Percentiles rank a stretch among this genome's conserved stretches.
Evolutionary conservation across 2,797 vertebrate species (phyloP).

Genomic region (Gadopsis bispinosus): DNA sequence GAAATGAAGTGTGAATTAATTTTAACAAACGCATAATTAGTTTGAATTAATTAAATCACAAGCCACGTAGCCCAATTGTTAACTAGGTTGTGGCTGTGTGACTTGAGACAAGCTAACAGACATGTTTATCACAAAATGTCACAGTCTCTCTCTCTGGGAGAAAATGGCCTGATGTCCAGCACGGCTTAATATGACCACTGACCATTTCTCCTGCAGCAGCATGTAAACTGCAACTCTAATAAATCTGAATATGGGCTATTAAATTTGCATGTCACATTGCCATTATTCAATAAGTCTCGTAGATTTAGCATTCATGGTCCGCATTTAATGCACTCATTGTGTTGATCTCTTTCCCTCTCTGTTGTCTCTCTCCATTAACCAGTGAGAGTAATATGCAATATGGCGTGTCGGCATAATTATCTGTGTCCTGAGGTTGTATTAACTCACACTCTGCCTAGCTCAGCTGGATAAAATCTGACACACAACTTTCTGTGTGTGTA

Average conservation of each 20-base stretch:
- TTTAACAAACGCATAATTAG: no score
- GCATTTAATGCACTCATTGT: constrained; percentile 19
- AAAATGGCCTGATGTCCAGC: constrained; percentile 33
- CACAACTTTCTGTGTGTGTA: constrained; percentile 31
- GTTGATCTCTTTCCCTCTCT: constrained; percentile 18
- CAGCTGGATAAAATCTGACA: constrained; percentile 59
- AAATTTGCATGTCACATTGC: constrained; percentile 54
- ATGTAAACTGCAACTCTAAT: constrained; percentile 40
- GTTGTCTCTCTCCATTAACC: constrained; percentile 44
- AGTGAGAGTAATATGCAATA: constrained; percentile 57
- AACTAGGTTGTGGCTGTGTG: no score
- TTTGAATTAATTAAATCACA: no score
- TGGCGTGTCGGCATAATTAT: constrained; percentile 70
- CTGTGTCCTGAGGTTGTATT: constrained; percentile 58
- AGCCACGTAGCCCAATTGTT: no score
- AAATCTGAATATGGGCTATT: constrained; percentile 45
- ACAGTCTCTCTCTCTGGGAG: background rate
- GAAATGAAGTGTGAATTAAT: no score
- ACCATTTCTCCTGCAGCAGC: constrained; percentile 31
- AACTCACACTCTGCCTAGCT: constrained; percentile 57
- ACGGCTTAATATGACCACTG: constrained; percentile 10
- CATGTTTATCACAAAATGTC: background rate
- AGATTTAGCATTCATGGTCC: constrained; percentile 42
- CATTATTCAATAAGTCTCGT: constrained; percentile 44
- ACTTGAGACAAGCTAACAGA: no score